phyloP scores from a whole-genome alignment of 2,113 vertebrate species.

The Percina caprodes region DNA sequence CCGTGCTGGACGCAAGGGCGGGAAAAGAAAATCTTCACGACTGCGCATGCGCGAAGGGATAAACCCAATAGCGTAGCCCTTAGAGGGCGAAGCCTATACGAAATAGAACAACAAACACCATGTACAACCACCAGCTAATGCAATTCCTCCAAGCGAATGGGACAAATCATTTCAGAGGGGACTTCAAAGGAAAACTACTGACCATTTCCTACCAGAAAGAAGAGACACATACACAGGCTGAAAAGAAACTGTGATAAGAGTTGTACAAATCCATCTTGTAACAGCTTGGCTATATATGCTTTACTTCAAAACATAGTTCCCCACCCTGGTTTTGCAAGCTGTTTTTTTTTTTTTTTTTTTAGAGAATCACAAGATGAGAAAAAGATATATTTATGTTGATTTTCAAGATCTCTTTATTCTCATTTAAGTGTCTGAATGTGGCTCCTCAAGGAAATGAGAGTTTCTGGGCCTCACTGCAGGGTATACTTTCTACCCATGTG shows the following conservation, averaged over 20 bases:
- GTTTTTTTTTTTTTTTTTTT: constrained; percentile 25
- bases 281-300: constrained; percentile 54
- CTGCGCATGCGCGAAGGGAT: no score
- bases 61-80: no score
- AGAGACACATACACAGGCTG: constrained; percentile 43
- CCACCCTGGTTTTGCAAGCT: constrained; percentile 49
- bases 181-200: constrained; percentile 79
- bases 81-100: no score
- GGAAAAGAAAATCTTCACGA: no score
- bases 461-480: constrained; percentile 18
- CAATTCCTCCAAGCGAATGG: constrained; percentile 67
- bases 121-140: constrained; percentile 60
- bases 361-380: constrained; percentile 64
- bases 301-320: constrained; percentile 72
- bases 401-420: constrained; percentile 38
- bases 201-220: constrained; percentile 66
- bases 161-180: constrained; percentile 70
- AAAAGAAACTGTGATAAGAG: constrained; percentile 70
- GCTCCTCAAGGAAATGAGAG: constrained; percentile 34
- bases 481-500: constrained; percentile 7
- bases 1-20: no score
- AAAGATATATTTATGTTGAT: constrained; percentile 72
- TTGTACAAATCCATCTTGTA: constrained; percentile 76
- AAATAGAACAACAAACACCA: constrained; percentile 65
- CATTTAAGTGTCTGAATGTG: constrained; percentile 31